Evolutionary conservation across 1,140 invertebrate genomes (phyloP).

Genomic region (Sesamia nonagrioides): DNA sequence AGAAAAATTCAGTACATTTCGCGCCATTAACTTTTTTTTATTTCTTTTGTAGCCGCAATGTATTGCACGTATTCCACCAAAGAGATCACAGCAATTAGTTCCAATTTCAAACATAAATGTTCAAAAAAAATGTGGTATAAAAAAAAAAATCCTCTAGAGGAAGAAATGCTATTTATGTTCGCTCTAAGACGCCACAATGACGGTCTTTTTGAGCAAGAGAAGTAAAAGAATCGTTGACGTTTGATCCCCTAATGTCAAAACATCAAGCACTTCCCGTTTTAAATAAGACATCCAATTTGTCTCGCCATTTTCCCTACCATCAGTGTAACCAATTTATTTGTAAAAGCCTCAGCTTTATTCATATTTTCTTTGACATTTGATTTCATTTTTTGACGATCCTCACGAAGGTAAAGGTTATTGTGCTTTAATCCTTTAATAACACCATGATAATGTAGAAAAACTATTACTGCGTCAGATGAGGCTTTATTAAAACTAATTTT

Average conservation of each 20-base stretch:
- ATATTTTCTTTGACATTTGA: slow-evolving; percentile 42
- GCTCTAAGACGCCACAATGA: no score
- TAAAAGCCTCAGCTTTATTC: slow-evolving; percentile 41
- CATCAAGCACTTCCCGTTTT: slow-evolving; percentile 36
- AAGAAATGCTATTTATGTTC: no score
- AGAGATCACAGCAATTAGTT: no score
- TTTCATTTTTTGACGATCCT: no score
- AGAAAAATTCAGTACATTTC: no score
- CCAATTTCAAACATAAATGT: no score
- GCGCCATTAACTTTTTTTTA: no score
- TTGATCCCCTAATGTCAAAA: slow-evolving; percentile 19
- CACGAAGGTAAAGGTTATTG: no score
- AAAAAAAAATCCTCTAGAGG: not conserved
- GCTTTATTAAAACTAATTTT: slow-evolving; percentile 9
- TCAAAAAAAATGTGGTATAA: not conserved
- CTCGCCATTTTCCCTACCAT: slow-evolving; percentile 32
- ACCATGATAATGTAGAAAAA: slow-evolving; percentile 19
- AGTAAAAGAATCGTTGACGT: slow-evolving; percentile 1
- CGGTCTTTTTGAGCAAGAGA: no score
- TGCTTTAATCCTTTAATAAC: slow-evolving; percentile 34
- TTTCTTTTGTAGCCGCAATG: no score
- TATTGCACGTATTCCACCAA: no score
- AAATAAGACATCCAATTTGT: slow-evolving; percentile 47
- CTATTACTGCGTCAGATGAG: slow-evolving; percentile 6
- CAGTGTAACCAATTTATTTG: slow-evolving; percentile 41